phyloP scores from a whole-genome alignment of 2,888 invertebrate species.

The Leucoptera coffeella region DNA sequence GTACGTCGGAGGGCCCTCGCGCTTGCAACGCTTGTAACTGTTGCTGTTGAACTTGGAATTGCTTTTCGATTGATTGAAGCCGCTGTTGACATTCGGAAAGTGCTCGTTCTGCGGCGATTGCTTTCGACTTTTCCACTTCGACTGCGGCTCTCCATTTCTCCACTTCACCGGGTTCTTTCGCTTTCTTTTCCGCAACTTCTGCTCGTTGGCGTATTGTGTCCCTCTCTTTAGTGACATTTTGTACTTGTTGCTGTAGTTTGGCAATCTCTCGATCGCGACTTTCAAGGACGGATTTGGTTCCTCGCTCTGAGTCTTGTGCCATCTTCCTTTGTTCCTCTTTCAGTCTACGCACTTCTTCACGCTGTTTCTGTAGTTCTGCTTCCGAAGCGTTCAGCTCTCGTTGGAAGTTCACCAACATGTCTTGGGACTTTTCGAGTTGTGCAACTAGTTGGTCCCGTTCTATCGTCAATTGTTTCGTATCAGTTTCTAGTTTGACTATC shows the following conservation, averaged over 20 bases:
- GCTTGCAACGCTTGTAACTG: constrained; percentile 61
- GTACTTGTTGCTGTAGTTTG: constrained; percentile 64
- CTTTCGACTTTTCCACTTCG: constrained; percentile 70
- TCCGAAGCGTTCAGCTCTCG: constrained; percentile 82
- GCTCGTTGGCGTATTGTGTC: constrained; percentile 62
- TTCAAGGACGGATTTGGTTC: constrained; percentile 64
- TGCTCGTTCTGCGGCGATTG: constrained; percentile 75
- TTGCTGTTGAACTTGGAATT: constrained; percentile 54
- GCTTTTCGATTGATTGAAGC: constrained; percentile 72
- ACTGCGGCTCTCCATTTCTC: constrained; percentile 78
- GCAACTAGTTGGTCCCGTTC: constrained; percentile 84
- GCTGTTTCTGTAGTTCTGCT: constrained; percentile 72
- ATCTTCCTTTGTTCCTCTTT: constrained; percentile 67
- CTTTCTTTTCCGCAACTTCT: constrained; percentile 67
- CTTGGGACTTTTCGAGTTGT: constrained; percentile 88
- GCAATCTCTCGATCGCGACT: constrained; percentile 64
- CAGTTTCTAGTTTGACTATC: constrained; percentile 76
- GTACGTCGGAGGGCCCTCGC: constrained; percentile 53
- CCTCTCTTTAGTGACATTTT: constrained; percentile 56
- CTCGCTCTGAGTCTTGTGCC: constrained; percentile 64
- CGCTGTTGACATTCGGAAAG: constrained; percentile 72
- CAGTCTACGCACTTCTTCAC: constrained; percentile 70
- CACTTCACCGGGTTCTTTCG: constrained; percentile 70
- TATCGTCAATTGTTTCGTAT: constrained; percentile 77
- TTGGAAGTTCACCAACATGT: constrained; percentile 90